Evolutionary conservation across 2,888 invertebrate genomes (phyloP).

Genomic region (Rhagium mordax): DNA sequence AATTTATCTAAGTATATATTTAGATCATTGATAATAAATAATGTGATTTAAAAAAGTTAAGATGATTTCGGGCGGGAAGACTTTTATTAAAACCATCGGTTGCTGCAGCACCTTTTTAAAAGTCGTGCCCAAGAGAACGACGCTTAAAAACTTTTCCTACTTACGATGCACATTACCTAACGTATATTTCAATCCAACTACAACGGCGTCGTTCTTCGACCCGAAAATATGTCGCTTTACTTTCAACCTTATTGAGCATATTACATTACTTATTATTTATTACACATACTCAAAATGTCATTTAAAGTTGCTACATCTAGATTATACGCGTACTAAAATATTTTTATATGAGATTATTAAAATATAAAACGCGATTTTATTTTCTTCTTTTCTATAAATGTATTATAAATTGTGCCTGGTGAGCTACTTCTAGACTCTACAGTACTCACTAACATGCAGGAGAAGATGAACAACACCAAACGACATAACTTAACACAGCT

Average conservation of each 20-base stretch:
- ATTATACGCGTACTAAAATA: conserved; percentile 68
- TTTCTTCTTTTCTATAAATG: conserved; percentile 57
- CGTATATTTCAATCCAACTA: conserved; percentile 50
- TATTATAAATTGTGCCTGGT: conserved; percentile 66
- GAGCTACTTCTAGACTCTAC: conserved; percentile 66
- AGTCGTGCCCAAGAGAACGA: conserved; percentile 67
- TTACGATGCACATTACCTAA: conserved; percentile 57
- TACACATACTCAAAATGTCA: conserved; percentile 59
- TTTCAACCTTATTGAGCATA: conserved; percentile 62
- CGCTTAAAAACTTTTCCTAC: conserved; percentile 54
- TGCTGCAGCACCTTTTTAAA: conserved; percentile 67
- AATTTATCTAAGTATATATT: background rate
- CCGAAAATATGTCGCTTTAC: conserved; percentile 59
- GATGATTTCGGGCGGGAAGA: conserved; percentile 71
- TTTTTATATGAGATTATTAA: conserved; percentile 67
- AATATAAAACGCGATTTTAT: conserved; percentile 68
- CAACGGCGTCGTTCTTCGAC: conserved; percentile 59
- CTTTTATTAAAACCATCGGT: conserved; percentile 66
- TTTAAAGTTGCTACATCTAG: conserved; percentile 64
- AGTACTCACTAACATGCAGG: conserved; percentile 68
- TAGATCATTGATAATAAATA: conserved; percentile 32
- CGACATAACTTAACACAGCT: conserved; percentile 54
- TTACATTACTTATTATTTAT: conserved; percentile 52
- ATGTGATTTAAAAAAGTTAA: conserved; percentile 48
- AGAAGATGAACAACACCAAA: conserved; percentile 60